phyloP scores from a whole-genome alignment of 2,113 vertebrate species.

The Mormyrus iriodes region DNA sequence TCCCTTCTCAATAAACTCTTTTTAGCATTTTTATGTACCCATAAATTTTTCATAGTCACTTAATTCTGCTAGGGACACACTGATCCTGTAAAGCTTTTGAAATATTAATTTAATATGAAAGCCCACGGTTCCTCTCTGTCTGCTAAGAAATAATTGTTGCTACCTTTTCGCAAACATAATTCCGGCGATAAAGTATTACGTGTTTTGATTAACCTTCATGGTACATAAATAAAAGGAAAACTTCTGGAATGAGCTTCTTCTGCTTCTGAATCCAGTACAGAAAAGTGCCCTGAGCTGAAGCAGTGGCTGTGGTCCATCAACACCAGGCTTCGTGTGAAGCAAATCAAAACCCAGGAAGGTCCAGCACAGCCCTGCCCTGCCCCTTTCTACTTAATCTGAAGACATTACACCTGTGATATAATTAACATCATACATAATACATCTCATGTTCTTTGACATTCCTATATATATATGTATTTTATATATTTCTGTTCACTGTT shows the following conservation, averaged over 20 bases:
- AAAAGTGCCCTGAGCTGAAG: not conserved
- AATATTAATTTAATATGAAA: not conserved
- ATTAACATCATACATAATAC: not conserved
- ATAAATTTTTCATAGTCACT: not conserved
- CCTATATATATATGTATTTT: not conserved
- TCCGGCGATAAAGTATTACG: not conserved
- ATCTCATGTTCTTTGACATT: not conserved
- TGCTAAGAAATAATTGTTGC: not conserved
- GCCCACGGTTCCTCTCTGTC: not conserved
- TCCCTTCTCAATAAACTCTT: not conserved
- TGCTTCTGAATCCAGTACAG: not conserved
- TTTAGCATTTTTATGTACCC: not conserved
- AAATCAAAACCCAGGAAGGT: not conserved
- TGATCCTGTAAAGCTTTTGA: not conserved
- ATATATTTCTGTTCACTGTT: not conserved
- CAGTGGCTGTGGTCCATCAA: not conserved
- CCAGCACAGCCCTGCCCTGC: not conserved
- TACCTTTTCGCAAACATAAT: not conserved
- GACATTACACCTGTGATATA: not conserved
- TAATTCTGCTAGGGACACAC: not conserved
- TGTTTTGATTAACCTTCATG: not conserved
- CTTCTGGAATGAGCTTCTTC: not conserved
- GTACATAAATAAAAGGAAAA: not conserved
- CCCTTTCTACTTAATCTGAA: not conserved
- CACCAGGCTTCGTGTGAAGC: not conserved